A percentile compares a stretch with the other conserved stretches of the same genome.
Evolutionary conservation across 2,113 vertebrate genomes (phyloP).

Genomic region (Mastomys natalensis): DNA sequence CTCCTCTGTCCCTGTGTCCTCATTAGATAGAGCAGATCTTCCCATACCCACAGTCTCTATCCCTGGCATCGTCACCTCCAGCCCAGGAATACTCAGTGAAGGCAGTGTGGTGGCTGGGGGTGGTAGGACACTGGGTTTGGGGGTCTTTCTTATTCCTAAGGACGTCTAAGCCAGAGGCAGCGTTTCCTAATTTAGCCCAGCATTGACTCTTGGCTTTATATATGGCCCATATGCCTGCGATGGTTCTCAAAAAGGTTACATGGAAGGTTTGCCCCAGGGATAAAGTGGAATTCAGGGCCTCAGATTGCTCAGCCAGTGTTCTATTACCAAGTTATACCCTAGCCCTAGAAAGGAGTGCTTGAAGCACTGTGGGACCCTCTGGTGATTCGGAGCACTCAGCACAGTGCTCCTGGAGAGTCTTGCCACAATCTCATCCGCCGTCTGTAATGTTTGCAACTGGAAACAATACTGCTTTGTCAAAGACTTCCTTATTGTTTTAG

Average conservation of each 20-base stretch:
- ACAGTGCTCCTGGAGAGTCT: background rate
- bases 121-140: background rate
- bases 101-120: background rate
- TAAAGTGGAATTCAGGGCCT: background rate
- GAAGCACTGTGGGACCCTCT: background rate
- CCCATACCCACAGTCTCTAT: background rate
- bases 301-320: background rate
- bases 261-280: background rate
- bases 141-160: background rate
- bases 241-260: background rate
- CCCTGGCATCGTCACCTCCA: background rate
- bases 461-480: conserved; percentile 11
- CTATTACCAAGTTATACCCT: background rate
- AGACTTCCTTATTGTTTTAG: conserved; percentile 15
- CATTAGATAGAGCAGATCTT: background rate
- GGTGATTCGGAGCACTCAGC: background rate
- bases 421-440: too few relatives aligned
- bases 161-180: background rate
- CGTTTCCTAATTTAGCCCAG: background rate
- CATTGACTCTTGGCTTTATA: background rate
- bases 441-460: background rate
- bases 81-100: background rate
- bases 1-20: background rate
- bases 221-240: background rate
- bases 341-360: background rate